A percentile compares a stretch with the other conserved stretches of the same genome.
Conservation (phyloP, 2,113 vertebrate genomes). For the Tenrec ecaudatus region DNA sequence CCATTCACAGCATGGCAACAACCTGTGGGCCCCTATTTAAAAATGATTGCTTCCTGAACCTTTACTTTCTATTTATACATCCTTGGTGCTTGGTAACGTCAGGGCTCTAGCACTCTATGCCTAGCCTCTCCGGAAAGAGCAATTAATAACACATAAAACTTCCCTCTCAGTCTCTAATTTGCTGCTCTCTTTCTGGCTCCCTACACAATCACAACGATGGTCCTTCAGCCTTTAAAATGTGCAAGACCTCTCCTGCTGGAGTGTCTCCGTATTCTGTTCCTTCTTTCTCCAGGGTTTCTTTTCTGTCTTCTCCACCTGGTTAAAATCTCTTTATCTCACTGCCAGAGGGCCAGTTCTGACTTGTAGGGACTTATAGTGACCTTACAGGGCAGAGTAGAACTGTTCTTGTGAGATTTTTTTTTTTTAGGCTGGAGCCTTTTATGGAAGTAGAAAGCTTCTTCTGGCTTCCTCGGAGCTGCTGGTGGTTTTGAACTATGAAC, state of each 20-base stretch:
- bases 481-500: too few species aligned
- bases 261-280: background rate
- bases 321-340: background rate
- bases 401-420: too few species aligned
- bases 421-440: too few species aligned
- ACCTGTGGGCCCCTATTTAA: background rate
- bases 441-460: too few species aligned
- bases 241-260: background rate
- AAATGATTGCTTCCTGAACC: slow-evolving; percentile 14
- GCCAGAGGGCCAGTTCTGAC: background rate
- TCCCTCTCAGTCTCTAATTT: background rate
- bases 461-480: too few species aligned
- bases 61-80: slow-evolving; percentile 6
- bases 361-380: too few species aligned
- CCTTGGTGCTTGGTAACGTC: background rate
- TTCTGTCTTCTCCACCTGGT: background rate
- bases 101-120: background rate
- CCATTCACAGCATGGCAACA: background rate
- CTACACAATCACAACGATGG: background rate
- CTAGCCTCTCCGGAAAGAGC: background rate
- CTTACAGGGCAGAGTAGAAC: too few species aligned
- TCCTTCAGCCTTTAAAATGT: background rate
- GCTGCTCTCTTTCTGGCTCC: background rate
- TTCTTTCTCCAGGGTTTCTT: background rate
- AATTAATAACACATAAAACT: background rate